A percentile compares a stretch with the other conserved stretches of the same genome.
Conservation (phyloP, 1,140 invertebrate genomes). For the Vollenhovia emeryi region DNA sequence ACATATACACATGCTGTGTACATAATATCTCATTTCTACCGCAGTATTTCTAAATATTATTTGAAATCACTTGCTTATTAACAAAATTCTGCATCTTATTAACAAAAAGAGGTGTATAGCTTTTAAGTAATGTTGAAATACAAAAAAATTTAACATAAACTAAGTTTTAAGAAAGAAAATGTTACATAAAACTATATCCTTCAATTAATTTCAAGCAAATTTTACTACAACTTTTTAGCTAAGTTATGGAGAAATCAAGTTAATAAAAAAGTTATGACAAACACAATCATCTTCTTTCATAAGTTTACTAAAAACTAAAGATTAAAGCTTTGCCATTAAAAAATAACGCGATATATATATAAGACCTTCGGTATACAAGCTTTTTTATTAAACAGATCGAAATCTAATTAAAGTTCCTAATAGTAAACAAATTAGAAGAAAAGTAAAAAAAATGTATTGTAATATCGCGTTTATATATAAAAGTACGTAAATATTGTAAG, state of each 20-base stretch:
- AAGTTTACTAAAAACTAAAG: background rate
- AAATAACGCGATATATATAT: background rate
- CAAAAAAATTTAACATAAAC: background rate
- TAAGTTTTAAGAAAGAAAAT: background rate
- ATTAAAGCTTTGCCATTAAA: background rate
- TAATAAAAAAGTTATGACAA: background rate
- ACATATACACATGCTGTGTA: no score
- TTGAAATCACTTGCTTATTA: background rate
- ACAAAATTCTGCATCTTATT: background rate
- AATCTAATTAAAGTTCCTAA: background rate
- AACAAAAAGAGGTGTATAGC: no score
- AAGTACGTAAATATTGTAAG: background rate
- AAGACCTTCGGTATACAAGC: background rate
- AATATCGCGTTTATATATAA: background rate
- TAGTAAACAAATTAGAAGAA: background rate
- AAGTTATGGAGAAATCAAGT: background rate
- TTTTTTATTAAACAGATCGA: background rate
- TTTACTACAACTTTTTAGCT: background rate
- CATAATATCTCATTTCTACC: no score
- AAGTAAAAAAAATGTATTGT: background rate
- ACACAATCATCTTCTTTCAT: background rate
- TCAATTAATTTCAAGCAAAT: background rate
- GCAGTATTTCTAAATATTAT: no score
- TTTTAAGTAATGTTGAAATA: background rate
- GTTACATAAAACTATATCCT: background rate